Evolutionary conservation across 2,113 vertebrate species (phyloP).

Genomic region (Eupsittula cactorum): DNA sequence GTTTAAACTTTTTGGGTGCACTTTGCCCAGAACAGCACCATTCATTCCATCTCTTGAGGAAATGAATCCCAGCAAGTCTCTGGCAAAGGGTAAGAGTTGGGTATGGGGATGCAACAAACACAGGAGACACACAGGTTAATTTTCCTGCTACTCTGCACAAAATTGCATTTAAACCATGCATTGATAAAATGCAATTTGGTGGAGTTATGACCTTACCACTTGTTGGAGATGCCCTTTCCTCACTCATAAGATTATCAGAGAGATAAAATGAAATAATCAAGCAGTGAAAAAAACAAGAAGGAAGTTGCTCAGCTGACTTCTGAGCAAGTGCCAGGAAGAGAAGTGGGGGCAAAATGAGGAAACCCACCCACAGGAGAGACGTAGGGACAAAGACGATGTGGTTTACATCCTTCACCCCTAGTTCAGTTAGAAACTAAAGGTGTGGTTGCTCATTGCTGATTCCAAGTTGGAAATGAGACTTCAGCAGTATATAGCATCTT

Average conservation of each 20-base stretch:
- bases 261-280: neutral
- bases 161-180: rapidly evolving
- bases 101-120: neutral
- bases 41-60: neutral
- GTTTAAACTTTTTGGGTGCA: rapidly evolving
- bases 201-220: too few relatives aligned
- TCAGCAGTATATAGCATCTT: neutral
- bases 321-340: neutral
- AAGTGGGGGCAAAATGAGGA: neutral
- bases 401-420: neutral
- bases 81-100: rapidly evolving
- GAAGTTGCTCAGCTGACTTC: neutral
- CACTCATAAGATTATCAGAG: neutral
- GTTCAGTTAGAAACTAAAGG: neutral
- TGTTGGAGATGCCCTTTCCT: neutral
- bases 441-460: neutral
- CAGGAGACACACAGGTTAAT: neutral
- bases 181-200: neutral
- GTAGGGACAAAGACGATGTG: neutral
- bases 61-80: neutral
- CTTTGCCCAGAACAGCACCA: neutral
- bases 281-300: neutral
- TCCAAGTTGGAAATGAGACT: neutral
- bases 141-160: rapidly evolving
- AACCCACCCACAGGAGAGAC: neutral